These are phyloP conservation scores for Meriones unguiculatus DNA, from an alignment of 2,113 vertebrate genomes.

Conservation along the genomic window DNA sequence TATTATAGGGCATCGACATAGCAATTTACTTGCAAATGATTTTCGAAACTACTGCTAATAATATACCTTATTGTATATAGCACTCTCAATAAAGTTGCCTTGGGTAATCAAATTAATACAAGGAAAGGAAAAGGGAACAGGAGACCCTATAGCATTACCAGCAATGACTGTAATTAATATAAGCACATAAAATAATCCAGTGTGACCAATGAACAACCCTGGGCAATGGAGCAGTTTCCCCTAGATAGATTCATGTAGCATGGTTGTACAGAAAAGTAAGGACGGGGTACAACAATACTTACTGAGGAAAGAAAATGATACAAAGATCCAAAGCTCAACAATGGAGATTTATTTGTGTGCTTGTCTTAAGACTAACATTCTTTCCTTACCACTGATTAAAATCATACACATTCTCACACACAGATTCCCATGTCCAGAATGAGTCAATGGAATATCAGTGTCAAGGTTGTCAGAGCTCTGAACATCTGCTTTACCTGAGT, in stretches of 20 bases:
- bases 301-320: not conserved
- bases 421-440: not conserved
- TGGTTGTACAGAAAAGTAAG: not conserved
- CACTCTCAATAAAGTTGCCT: slow-evolving; percentile 70
- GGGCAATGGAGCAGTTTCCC: slow-evolving; percentile 6
- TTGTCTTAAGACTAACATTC: not conserved
- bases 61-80: slow-evolving; percentile 68
- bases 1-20: slow-evolving; percentile 71
- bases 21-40: slow-evolving; percentile 77
- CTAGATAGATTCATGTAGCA: not conserved
- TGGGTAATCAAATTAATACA: slow-evolving; percentile 77
- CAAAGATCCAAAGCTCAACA: not conserved
- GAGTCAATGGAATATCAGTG: not conserved
- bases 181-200: slow-evolving; percentile 54
- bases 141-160: slow-evolving; percentile 47
- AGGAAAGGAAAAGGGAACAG: slow-evolving; percentile 46
- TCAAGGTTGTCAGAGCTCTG: not conserved
- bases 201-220: not conserved
- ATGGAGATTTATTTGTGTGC: not conserved
- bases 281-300: not conserved
- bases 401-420: not conserved
- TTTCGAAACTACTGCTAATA: slow-evolving; percentile 73
- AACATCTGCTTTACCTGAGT: not conserved
- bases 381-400: not conserved
- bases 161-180: slow-evolving; percentile 64